Conservation (phyloP, 2,113 vertebrate genomes). For the Cairina moschata region DNA sequence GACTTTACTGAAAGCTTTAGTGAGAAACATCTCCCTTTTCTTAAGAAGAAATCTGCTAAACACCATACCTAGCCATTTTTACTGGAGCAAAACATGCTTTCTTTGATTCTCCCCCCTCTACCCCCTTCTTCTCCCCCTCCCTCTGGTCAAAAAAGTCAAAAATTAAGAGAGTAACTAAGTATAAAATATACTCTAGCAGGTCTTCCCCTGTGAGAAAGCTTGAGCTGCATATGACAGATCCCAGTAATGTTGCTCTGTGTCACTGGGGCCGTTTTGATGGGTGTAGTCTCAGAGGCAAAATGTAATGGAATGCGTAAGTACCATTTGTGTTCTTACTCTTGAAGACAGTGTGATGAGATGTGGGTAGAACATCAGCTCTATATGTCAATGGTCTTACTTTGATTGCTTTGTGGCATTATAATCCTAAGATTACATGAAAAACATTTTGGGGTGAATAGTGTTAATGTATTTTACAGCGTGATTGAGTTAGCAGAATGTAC, state of each 20-base stretch:
- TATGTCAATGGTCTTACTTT: background rate
- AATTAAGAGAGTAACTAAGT: background rate
- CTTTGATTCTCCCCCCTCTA: background rate
- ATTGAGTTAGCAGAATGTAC: constrained; percentile 69
- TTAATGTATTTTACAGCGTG: constrained; percentile 75
- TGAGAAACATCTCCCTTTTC: background rate
- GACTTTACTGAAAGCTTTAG: background rate
- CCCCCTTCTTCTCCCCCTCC: no score
- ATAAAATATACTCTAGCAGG: background rate
- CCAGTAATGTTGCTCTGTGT: background rate
- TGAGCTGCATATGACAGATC: background rate
- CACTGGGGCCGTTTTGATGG: accelerated
- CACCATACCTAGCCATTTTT: background rate
- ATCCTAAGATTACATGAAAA: background rate
- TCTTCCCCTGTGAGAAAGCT: background rate
- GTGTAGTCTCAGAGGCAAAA: background rate
- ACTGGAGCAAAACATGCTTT: background rate
- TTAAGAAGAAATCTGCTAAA: background rate
- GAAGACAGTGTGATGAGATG: background rate
- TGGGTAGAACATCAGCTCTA: background rate
- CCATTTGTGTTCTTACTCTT: constrained; percentile 1
- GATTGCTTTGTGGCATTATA: constrained; percentile 49
- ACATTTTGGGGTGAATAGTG: constrained; percentile 2
- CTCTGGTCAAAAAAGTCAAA: background rate
- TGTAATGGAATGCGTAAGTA: background rate